Conservation (phyloP, 2,797 vertebrate genomes). For the Clamator glandarius region DNA sequence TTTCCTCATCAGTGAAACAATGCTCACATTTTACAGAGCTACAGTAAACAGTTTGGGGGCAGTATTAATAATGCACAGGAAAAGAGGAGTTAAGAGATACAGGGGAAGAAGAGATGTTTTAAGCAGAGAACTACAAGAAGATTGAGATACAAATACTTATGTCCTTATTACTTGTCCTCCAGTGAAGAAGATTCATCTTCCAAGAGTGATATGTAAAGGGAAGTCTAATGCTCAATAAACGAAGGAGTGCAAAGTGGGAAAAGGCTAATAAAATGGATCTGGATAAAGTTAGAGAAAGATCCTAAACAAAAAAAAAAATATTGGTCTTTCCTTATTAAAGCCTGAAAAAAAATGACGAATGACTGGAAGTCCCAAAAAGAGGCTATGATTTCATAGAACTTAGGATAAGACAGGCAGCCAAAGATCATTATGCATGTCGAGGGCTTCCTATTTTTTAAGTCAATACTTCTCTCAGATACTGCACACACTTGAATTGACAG, state of each 20-base stretch:
- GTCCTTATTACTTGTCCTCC: neutral
- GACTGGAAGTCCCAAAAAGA: neutral
- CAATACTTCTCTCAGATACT: neutral
- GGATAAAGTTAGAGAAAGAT: neutral
- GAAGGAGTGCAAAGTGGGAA: neutral
- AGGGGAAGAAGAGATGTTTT: constrained; percentile 50
- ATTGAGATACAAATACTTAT: neutral
- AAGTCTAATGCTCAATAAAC: neutral
- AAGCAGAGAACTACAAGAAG: constrained; percentile 13
- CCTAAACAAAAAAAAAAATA: neutral
- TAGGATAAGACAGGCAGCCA: neutral
- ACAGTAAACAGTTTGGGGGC: constrained; percentile 61
- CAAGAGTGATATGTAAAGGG: neutral
- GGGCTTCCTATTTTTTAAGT: constrained; percentile 4
- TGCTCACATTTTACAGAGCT: constrained; percentile 14
- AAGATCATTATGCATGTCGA: neutral
- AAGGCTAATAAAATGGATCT: neutral
- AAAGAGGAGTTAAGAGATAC: constrained; percentile 14
- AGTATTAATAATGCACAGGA: constrained; percentile 45
- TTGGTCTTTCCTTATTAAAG: neutral
- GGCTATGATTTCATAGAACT: neutral
- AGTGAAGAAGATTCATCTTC: neutral
- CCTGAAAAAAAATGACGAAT: neutral
- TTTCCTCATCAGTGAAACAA: neutral
- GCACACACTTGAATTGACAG: neutral